Base-by-base conservation (phyloP, 2,888 invertebrate genomes). In the Nomada fabriciana region DNA sequence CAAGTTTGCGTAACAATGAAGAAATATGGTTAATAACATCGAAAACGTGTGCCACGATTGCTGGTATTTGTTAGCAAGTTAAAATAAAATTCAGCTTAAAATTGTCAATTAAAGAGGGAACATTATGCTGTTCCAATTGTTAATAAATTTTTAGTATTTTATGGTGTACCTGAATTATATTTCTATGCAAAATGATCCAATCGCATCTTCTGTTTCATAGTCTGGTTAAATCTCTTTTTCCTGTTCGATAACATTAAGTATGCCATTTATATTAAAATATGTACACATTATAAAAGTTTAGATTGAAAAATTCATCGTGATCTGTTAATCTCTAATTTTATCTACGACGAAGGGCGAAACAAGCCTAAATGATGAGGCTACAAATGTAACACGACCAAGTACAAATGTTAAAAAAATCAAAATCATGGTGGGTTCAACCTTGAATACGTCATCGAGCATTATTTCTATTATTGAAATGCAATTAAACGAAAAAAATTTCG, bases 341-440 rank as follows among this genome's bases (percentile, higher is more conserved):
- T 36, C 36, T 36, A 36, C 36, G 36, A 36, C 0, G 36, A 36
- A 36, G 36, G 36, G 36, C 36, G 2, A 36, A 18, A 18, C 29
- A 60, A 36, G 10, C 29, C 10, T 36, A n/a, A 36, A 59, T 47
- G 47, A 47, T 15, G 11, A 15, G 10, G 47, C 47, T 47, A 15
- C 15, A 47, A 47, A 47, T 15, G 47, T 2, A 20, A 29, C 7
- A 15, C 36, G 25, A 36, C 11, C 18, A 36, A 53, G 18, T 11
- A n/a, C n/a, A 73, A 69, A 25, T 43, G 55, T 20, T 23, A 53
- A 80, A 81, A 81, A 57, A 63, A 53, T 79, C 47, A 71, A 63
- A 75, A 70, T 52, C 68, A 68, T 47, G 70, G 23, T 68, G 9
- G 3, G n/a, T 47, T 4, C 57, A 47, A 68, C 60, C 67, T 80